Evolutionary conservation across 2,113 vertebrate species (phyloP).

Genomic region (Chaetodon auriga): DNA sequence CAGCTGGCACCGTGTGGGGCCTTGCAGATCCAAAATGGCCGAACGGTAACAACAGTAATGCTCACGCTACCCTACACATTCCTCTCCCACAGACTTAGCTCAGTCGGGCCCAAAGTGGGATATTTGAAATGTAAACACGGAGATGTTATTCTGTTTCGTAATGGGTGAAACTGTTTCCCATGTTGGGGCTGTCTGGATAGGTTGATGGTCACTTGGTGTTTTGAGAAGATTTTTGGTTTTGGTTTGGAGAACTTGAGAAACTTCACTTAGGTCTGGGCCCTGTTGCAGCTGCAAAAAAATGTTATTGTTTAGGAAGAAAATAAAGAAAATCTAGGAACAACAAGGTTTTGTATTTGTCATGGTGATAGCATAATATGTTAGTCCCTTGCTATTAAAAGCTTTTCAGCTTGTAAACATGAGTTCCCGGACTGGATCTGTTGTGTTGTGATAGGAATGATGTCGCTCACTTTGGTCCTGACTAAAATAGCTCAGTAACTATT

Average conservation of each 20-base stretch:
- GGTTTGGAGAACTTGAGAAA: constrained; percentile 21
- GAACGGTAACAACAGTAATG: constrained; percentile 48
- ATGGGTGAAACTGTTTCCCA: constrained; percentile 54
- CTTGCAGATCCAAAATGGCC: constrained; percentile 70
- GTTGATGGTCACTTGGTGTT: constrained; percentile 13
- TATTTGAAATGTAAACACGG: constrained; percentile 70
- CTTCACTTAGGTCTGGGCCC: not conserved
- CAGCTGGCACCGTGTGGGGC: constrained; percentile 78
- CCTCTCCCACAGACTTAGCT: constrained; percentile 71
- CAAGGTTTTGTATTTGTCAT: not conserved
- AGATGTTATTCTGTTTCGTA: constrained; percentile 60
- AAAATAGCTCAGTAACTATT: not conserved
- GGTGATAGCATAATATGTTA: not conserved
- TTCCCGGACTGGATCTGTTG: not conserved
- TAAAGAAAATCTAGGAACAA: not conserved
- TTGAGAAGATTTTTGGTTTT: constrained; percentile 4
- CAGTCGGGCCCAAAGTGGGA: constrained; percentile 56
- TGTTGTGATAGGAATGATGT: not conserved
- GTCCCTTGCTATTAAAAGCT: not conserved
- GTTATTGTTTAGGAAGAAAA: not conserved
- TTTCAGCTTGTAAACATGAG: not conserved
- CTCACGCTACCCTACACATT: constrained; percentile 56
- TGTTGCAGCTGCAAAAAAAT: not conserved
- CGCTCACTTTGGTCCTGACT: not conserved
- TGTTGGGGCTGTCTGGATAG: constrained; percentile 24